A percentile compares a stretch with the other conserved stretches of the same genome.
These are phyloP conservation scores for Masnerella sp. DNA, from an alignment of 2,888 invertebrate genomes.

Conservation along the genomic window DNA sequence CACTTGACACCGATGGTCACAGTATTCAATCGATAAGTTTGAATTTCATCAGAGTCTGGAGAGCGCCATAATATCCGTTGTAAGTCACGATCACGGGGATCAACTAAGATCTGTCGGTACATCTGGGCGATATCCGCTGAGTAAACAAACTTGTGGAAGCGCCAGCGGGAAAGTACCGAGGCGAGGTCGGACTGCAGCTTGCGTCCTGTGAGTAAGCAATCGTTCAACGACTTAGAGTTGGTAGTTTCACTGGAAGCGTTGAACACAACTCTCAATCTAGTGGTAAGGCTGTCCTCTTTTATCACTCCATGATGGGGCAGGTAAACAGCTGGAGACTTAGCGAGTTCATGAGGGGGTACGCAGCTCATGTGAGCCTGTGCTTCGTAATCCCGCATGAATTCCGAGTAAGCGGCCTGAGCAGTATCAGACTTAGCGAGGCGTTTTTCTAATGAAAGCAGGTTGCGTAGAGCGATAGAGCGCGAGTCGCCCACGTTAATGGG, in stretches of 20 bases:
- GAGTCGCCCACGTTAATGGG: not conserved
- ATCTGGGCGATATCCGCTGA: constrained; percentile 11
- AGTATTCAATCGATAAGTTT: not conserved
- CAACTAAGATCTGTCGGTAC: constrained; percentile 11
- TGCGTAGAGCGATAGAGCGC: not conserved
- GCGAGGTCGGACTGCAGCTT: constrained; percentile 3
- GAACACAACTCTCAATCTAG: not conserved
- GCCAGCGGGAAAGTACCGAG: not conserved
- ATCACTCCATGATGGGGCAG: constrained; percentile 6
- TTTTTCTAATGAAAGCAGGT: not conserved
- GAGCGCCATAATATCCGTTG: constrained; percentile 4
- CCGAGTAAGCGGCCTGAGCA: not conserved
- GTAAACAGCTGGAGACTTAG: not conserved
- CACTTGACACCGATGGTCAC: constrained; percentile 4
- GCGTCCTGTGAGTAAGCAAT: not conserved
- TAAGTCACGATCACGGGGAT: not conserved
- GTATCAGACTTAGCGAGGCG: not conserved
- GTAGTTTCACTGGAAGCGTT: not conserved
- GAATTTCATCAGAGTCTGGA: too few species aligned
- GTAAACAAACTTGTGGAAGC: not conserved
- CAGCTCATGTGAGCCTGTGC: constrained; percentile 1
- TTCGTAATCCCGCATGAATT: constrained; percentile 17
- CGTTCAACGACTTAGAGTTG: not conserved
- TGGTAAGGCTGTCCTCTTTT: constrained; percentile 4
- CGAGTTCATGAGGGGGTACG: not conserved